A percentile compares a stretch with the other conserved stretches of the same genome.
Conservation (phyloP, 2,113 vertebrate genomes). For the Phasianus colchicus region DNA sequence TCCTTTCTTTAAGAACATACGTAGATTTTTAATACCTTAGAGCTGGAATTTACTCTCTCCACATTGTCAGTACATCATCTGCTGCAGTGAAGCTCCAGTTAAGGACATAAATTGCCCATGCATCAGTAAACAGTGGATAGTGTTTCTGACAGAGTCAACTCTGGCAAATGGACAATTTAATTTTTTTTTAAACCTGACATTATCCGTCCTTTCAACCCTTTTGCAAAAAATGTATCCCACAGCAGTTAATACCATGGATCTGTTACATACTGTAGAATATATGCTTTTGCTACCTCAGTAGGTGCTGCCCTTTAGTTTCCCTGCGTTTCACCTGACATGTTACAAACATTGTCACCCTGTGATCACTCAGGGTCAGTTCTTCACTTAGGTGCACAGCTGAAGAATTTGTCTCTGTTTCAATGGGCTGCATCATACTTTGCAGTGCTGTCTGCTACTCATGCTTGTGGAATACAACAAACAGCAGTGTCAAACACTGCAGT, state of each 20-base stretch:
- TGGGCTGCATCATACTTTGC: background rate
- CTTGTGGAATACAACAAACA: background rate
- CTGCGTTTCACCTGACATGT: background rate
- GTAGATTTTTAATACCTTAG: background rate
- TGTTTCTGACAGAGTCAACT: background rate
- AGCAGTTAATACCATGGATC: background rate
- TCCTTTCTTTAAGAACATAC: background rate
- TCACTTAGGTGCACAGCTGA: background rate
- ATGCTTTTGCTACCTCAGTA: background rate
- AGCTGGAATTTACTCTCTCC: background rate
- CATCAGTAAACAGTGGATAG: background rate
- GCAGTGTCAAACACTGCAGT: background rate
- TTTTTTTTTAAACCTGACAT: background rate
- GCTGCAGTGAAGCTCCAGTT: background rate
- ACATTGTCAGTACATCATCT: background rate
- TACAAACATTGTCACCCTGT: background rate
- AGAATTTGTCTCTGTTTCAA: background rate
- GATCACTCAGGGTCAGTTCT: background rate
- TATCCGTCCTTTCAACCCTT: background rate
- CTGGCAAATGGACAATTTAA: background rate
- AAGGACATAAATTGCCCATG: background rate
- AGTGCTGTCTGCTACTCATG: background rate
- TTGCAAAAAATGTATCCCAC: fast-evolving
- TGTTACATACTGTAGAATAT: background rate
- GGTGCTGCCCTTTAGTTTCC: background rate